Base-by-base conservation (phyloP, 2,888 invertebrate genomes). In the Zelleria hepariella region DNA sequence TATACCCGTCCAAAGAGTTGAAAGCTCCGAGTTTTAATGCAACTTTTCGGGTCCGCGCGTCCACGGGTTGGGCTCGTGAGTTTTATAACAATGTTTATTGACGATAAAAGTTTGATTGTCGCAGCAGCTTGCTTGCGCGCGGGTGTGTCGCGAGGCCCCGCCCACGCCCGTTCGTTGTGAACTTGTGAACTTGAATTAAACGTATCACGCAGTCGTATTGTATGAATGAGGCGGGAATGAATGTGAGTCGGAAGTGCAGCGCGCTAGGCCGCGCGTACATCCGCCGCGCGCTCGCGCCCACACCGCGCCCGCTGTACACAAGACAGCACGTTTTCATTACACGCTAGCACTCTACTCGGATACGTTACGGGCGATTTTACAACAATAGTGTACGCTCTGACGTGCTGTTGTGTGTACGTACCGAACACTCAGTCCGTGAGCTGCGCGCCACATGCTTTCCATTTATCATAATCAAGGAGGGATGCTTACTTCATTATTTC, bases 191-290 rank as follows among this genome's bases (percentile, higher is more conserved):
- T 86, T 85, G 84, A 84, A 86, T 85, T 81, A 82, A 82, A 82
- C 86, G 82, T 86, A 62, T 58, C 86, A 84, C 77, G 81, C 80
- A 75, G 76, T 84, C 83, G 80, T 84, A 82, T 84, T 84, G 80
- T 84, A 82, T 86, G 86, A 86, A 86, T 86, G 86, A 47, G 56
- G 83, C 78, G 82, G 79, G 82, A 81, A 80, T 84, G 84, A 82
- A 82, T 84, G 82, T 72, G 82, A 80, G 80, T 83, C 85, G 86
- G 86, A 86, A 86, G 82, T 82, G 79, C 79, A 75, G 78, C 78
- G 79, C 82, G 82, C 83, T 77, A 79, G 79, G 70, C 74, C 75
- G 71, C 65, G 62, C 76, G 78, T 78, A 77, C 78, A 75, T 78
- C 77, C 80, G 77, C 70, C 64, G 62, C 68, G 68, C n/a, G 18